Percentiles rank a stretch among this genome's conserved stretches.
phyloP scores from a whole-genome alignment of 2,888 invertebrate species.

The Pseudeuparius sepicola region DNA sequence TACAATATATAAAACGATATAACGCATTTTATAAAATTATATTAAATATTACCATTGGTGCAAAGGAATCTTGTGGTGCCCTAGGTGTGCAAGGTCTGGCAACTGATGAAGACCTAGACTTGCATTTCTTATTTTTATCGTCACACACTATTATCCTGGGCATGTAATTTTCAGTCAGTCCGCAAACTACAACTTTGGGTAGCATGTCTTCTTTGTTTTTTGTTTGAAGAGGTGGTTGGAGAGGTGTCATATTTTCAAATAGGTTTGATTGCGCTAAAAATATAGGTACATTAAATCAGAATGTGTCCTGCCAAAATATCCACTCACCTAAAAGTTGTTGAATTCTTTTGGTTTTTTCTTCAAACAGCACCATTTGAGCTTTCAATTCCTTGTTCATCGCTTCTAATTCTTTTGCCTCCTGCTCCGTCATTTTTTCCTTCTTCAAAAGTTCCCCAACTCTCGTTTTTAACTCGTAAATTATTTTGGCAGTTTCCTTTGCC shows the following conservation, averaged over 20 bases:
- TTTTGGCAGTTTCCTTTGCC: slow-evolving; percentile 39
- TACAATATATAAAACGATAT: too few relatives aligned
- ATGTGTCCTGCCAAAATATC: too few relatives aligned
- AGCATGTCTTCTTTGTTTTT: slow-evolving; percentile 34
- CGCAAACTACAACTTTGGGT: slow-evolving; percentile 47
- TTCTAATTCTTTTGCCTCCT: slow-evolving; percentile 46
- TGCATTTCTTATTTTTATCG: slow-evolving; percentile 23
- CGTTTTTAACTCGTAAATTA: slow-evolving; percentile 38
- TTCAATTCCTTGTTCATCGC: slow-evolving; percentile 48
- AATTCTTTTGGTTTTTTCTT: slow-evolving; percentile 48
- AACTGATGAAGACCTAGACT: too few relatives aligned
- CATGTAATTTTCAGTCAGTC: slow-evolving; percentile 41
- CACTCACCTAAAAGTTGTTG: slow-evolving; percentile 37
- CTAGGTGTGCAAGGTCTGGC: too few relatives aligned
- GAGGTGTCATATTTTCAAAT: slow-evolving; percentile 33
- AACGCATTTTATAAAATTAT: too few relatives aligned
- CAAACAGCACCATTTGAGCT: slow-evolving; percentile 51
- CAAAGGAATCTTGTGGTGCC: too few relatives aligned
- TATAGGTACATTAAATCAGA: too few relatives aligned
- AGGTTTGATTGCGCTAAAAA: slow-evolving; percentile 38
- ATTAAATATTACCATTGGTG: too few relatives aligned
- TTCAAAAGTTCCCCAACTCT: slow-evolving; percentile 38
- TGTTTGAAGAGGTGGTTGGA: slow-evolving; percentile 24
- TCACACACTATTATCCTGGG: slow-evolving; percentile 47
- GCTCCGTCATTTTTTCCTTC: slow-evolving; percentile 49